These are phyloP conservation scores for Eupithecia dodoneata DNA, from an alignment of 2,888 invertebrate genomes.

Conservation along the genomic window DNA sequence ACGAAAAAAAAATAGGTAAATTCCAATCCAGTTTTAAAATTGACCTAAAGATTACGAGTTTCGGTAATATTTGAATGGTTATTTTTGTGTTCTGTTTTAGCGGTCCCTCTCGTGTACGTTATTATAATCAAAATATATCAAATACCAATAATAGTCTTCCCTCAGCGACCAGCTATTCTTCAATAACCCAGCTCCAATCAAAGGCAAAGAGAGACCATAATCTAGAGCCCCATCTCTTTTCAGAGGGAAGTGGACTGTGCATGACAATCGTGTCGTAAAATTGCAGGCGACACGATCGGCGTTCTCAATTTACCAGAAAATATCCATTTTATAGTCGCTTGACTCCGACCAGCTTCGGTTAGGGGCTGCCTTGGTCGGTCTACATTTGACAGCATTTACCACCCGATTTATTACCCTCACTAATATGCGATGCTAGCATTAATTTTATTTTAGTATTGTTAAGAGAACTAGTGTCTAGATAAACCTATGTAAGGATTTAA, in stretches of 20 bases:
- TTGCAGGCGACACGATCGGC: constrained; percentile 47
- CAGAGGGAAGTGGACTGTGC: constrained; percentile 16
- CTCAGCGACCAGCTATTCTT: background rate
- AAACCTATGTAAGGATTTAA: no score
- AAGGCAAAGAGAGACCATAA: background rate
- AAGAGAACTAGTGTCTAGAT: no score
- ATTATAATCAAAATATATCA: background rate
- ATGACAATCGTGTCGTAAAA: constrained; percentile 50
- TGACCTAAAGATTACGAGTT: no score
- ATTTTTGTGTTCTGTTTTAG: background rate
- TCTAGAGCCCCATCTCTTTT: background rate
- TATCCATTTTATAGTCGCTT: constrained; percentile 52
- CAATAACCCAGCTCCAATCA: background rate
- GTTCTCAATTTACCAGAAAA: constrained; percentile 45
- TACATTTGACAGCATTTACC: background rate
- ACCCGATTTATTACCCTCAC: background rate
- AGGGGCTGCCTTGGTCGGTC: background rate
- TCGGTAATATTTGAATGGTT: background rate
- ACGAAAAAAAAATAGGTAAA: no score
- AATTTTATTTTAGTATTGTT: no score
- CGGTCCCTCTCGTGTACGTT: background rate
- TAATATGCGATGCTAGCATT: no score
- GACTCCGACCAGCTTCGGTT: constrained; percentile 28
- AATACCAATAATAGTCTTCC: no score
- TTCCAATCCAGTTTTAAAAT: no score